Percentiles rank a stretch among this genome's conserved stretches.
Evolutionary conservation across 2,888 invertebrate genomes (phyloP).

Genomic region (Yponomeuta evonymella): DNA sequence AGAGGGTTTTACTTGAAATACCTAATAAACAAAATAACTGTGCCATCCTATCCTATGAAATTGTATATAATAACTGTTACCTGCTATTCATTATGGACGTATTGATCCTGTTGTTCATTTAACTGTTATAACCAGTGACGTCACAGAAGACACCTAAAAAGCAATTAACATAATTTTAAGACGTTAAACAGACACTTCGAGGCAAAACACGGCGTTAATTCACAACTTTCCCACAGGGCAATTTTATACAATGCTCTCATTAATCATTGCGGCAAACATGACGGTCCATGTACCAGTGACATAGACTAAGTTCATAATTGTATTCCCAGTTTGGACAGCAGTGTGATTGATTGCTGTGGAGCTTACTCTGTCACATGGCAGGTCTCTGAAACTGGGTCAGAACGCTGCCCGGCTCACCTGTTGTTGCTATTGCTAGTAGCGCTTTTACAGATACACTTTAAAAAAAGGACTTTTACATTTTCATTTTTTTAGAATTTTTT

Average conservation of each 20-base stretch:
- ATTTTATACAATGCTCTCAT: slow-evolving; percentile 39
- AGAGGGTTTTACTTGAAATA: no score
- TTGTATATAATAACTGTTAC: no score
- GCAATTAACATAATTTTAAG: not conserved
- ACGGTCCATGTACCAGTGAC: slow-evolving; percentile 52
- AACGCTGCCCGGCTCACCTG: slow-evolving; percentile 9
- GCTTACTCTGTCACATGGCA: slow-evolving; percentile 7
- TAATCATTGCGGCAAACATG: slow-evolving; percentile 59
- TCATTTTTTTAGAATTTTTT: not conserved
- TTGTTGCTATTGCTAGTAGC: slow-evolving; percentile 7
- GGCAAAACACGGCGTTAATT: slow-evolving; percentile 1
- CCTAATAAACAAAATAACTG: no score
- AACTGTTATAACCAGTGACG: not conserved
- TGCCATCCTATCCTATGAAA: no score
- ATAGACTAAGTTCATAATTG: slow-evolving; percentile 72
- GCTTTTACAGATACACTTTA: not conserved
- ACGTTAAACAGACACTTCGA: not conserved
- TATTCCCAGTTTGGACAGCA: slow-evolving; percentile 67
- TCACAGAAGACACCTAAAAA: not conserved
- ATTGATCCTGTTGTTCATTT: not conserved
- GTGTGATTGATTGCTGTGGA: slow-evolving; percentile 62
- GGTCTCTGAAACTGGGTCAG: slow-evolving; percentile 13
- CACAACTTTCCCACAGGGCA: slow-evolving; percentile 8
- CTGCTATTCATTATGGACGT: not conserved
- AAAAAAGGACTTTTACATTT: not conserved